phyloP scores from a whole-genome alignment of 2,888 invertebrate species.

The Aethes cnicana region DNA sequence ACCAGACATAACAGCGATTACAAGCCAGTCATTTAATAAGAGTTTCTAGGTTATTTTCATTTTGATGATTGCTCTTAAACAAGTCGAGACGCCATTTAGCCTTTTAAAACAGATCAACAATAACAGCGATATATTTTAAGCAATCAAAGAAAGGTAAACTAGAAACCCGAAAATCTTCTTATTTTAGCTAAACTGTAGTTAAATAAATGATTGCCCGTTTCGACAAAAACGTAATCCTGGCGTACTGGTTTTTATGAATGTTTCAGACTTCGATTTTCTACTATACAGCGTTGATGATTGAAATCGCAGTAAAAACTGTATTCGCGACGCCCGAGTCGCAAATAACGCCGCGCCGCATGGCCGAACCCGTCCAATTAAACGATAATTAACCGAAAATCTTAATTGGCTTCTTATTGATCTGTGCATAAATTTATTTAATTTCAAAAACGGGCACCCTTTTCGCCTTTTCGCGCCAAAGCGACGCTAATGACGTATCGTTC shows the following conservation, averaged over 20 bases:
- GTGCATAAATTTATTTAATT: slow-evolving; percentile 44
- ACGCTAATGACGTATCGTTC: slow-evolving; percentile 26
- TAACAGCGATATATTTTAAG: too few relatives aligned
- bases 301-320: slow-evolving; percentile 22
- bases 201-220: slow-evolving; percentile 2
- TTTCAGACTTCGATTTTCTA: slow-evolving; percentile 12
- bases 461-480: slow-evolving; percentile 30
- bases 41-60: slow-evolving; percentile 28
- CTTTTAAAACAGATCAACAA: slow-evolving; percentile 8
- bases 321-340: slow-evolving; percentile 20
- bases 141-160: too few relatives aligned
- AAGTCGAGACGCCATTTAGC: slow-evolving; percentile 6
- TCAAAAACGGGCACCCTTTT: slow-evolving; percentile 41
- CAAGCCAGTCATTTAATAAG: slow-evolving; percentile 17
- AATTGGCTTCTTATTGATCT: slow-evolving; percentile 54
- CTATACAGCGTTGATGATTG: slow-evolving; percentile 3
- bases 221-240: slow-evolving; percentile 8
- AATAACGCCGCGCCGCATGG: slow-evolving; percentile 39
- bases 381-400: slow-evolving; percentile 54
- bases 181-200: too few relatives aligned
- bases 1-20: slow-evolving; percentile 23
- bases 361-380: slow-evolving; percentile 36
- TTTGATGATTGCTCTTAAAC: slow-evolving; percentile 16
- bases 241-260: slow-evolving; percentile 19
- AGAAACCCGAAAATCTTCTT: too few relatives aligned